Evolutionary conservation across 2,888 invertebrate species (phyloP).

Genomic region (Neoitamus cyanurus): DNA sequence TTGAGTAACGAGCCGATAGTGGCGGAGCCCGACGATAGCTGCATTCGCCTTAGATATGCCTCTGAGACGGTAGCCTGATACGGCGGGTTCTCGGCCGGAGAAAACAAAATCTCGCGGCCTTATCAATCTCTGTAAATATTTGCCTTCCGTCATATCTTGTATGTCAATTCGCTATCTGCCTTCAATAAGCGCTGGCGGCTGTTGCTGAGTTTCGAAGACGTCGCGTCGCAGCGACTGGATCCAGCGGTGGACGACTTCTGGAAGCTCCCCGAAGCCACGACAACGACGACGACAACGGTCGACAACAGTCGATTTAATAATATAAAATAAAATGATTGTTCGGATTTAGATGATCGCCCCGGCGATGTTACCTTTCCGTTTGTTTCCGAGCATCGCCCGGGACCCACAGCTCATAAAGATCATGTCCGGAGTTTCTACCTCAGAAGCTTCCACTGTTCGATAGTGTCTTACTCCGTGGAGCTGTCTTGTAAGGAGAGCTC

Average conservation of each 20-base stretch:
- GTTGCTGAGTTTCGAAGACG: not conserved
- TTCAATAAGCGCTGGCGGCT: not conserved
- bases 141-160: constrained; percentile 34
- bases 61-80: constrained; percentile 8
- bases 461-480: constrained; percentile 39
- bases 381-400: not conserved
- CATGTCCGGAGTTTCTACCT: constrained; percentile 41
- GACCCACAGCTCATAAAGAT: constrained; percentile 23
- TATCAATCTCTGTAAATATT: constrained; percentile 38
- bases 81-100: not conserved
- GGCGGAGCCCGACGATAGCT: not conserved
- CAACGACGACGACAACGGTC: not conserved
- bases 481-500: constrained; percentile 44
- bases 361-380: constrained; percentile 12
- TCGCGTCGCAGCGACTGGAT: not conserved
- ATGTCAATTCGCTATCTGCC: constrained; percentile 23
- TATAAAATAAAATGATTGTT: constrained; percentile 33
- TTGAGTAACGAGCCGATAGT: constrained; percentile 5
- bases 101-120: not conserved
- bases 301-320: not conserved
- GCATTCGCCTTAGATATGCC: not conserved
- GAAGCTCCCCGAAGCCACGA: not conserved
- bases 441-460: constrained; percentile 35
- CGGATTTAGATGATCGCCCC: constrained; percentile 12
- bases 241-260: not conserved